Evolutionary conservation across 2,888 invertebrate genomes (phyloP), one percentile per base, ranked within the genome.

Genomic region (Drosophila imparisetae): DNA sequence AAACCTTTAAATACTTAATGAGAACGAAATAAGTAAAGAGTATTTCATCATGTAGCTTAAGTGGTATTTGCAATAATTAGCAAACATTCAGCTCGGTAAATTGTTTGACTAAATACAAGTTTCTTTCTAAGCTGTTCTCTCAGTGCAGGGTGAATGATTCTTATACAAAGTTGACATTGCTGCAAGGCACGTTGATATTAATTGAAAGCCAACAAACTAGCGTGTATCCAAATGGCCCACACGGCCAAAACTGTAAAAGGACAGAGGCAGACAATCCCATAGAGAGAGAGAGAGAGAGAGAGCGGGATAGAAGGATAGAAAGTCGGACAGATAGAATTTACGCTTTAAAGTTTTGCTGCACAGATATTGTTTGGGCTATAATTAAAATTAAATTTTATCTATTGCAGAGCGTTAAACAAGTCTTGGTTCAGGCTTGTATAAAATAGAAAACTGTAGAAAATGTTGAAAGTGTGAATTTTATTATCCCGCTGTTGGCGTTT

Each of bases 291-390:
- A 27, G 21, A 30, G 8, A 40, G 21, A 52, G 13, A n/a, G 40
- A 42, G 21, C 2, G 11, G 21, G n/a, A 48, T 27, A 21, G 66
- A 36, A 48, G 42, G 72, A 58, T 52, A 65, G 63, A 36, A 42
- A 66, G 62, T 38, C 58, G 49, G 72, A 66, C 55, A 57, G 69
- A 69, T 54, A 71, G 80, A 79, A 84, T 86, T 85, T 89, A 87
- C 82, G 80, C 78, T 62, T 84, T 89, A 80, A 85, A 85, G 75
- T 89, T 85, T 81, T 66, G 63, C 76, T 57, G 45, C 67, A 65
- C 66, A 75, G 75, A 86, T 86, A 86, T 89, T 89, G 88, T 80
- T 82, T 73, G 69, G 69, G 75, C 71, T 75, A 85, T 89, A 89
- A 86, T 87, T 86, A 89, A 85, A 86, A 89, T 89, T 87, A 86